Evolutionary conservation across 2,888 invertebrate genomes (phyloP).

Genomic region (Cantharis flavilabris): DNA sequence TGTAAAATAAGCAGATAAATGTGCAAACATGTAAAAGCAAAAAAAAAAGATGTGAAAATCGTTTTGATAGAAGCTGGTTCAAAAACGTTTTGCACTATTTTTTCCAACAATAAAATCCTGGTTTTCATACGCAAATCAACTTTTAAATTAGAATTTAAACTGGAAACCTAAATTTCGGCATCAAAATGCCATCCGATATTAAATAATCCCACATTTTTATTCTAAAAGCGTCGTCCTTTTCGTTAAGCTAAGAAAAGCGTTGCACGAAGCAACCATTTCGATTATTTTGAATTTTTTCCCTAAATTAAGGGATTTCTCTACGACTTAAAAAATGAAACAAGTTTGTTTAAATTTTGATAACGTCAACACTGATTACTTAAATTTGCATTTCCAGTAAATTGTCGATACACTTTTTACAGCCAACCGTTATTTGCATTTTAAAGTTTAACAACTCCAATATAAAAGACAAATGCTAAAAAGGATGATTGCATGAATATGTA

Average conservation of each 20-base stretch:
- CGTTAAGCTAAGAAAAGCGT: slow-evolving; percentile 14
- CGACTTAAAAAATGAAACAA: neutral
- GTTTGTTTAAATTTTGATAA: neutral
- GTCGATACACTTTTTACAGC: neutral
- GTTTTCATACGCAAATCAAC: neutral
- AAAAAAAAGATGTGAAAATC: neutral
- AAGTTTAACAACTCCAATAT: neutral
- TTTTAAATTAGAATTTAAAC: neutral
- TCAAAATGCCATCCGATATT: slow-evolving; percentile 8
- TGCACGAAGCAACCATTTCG: slow-evolving; percentile 7
- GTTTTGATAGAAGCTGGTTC: neutral
- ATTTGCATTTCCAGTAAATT: neutral
- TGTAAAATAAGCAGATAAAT: neutral
- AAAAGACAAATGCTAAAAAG: neutral
- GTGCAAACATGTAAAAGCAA: neutral
- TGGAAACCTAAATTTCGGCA: neutral
- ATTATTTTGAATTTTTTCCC: slow-evolving; percentile 4
- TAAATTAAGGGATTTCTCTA: neutral
- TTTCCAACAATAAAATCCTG: neutral
- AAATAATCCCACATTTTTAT: slow-evolving; percentile 25
- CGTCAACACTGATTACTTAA: neutral
- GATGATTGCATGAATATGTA: neutral
- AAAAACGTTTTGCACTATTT: neutral
- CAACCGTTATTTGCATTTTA: neutral
- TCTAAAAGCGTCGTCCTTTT: slow-evolving; percentile 14